phyloP scores from a whole-genome alignment of 1,140 invertebrate genomes.

The Lepidurus arcticus region DNA sequence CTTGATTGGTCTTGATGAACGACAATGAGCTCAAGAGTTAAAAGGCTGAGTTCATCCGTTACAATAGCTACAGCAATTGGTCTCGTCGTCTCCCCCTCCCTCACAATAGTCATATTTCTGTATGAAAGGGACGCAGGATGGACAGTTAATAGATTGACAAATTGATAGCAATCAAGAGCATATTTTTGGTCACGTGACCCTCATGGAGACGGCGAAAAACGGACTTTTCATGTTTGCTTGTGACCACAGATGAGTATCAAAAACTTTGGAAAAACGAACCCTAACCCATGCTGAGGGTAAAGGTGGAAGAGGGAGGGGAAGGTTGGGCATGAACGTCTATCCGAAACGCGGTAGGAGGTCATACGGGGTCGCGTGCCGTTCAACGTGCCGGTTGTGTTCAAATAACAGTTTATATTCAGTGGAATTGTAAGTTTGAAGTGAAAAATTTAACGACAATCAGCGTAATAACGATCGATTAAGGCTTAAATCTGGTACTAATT shows the following conservation, averaged over 20 bases:
- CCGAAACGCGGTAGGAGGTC: background rate
- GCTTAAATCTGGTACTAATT: too few relatives aligned
- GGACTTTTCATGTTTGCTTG: background rate
- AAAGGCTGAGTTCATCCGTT: constrained; percentile 16
- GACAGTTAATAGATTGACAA: constrained; percentile 22
- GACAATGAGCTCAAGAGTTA: constrained; percentile 19
- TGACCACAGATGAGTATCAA: constrained; percentile 16
- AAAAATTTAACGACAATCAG: too few relatives aligned
- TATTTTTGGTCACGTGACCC: constrained; percentile 3
- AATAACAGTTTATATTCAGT: background rate
- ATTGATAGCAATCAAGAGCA: constrained; percentile 19
- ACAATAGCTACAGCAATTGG: background rate
- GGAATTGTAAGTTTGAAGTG: background rate
- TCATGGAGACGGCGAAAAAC: background rate
- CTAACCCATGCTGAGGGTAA: background rate
- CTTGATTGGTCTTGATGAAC: constrained; percentile 21
- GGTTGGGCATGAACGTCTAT: background rate
- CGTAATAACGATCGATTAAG: too few relatives aligned
- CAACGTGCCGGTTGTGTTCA: background rate
- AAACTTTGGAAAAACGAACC: constrained; percentile 1
- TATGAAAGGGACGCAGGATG: constrained; percentile 6
- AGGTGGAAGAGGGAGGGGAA: background rate
- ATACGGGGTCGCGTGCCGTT: constrained; percentile 8
- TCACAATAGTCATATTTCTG: constrained; percentile 2
- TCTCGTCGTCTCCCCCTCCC: background rate